Evolutionary conservation across 2,797 vertebrate genomes (phyloP).

Genomic region (Valencia hispanica): DNA sequence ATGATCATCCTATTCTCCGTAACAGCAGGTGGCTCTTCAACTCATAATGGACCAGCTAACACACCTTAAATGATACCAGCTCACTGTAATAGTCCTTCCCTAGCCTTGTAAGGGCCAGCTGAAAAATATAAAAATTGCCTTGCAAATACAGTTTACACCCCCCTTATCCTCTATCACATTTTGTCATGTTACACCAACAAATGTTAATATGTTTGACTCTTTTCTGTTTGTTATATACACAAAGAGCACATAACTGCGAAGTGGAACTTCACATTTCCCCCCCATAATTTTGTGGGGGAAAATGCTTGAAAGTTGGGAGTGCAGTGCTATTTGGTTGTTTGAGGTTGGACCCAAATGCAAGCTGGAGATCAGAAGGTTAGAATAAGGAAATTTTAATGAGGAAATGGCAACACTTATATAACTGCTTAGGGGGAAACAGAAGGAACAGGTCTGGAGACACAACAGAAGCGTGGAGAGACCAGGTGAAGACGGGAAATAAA

Average conservation of each 20-base stretch:
- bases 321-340: background rate
- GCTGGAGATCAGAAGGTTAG: no score
- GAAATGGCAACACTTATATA: no score
- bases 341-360: no score
- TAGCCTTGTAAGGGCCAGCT: background rate
- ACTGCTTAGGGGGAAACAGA: no score
- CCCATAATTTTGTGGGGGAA: background rate
- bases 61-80: constrained; percentile 3
- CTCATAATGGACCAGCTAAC: background rate
- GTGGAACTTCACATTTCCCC: no score
- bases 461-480: no score
- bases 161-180: background rate
- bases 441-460: no score
- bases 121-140: background rate
- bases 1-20: background rate
- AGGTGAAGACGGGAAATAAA: no score
- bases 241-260: background rate
- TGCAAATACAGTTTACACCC: background rate
- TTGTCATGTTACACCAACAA: background rate
- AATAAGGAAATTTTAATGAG: no score
- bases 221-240: background rate
- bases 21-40: constrained; percentile 12
- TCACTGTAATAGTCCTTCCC: background rate
- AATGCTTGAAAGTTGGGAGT: background rate
- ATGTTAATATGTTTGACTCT: background rate